Percentiles rank a stretch among this genome's conserved stretches.
These are phyloP conservation scores for Tympanoctomys barrerae DNA, from an alignment of 2,797 vertebrate species.

Conservation along the genomic window DNA sequence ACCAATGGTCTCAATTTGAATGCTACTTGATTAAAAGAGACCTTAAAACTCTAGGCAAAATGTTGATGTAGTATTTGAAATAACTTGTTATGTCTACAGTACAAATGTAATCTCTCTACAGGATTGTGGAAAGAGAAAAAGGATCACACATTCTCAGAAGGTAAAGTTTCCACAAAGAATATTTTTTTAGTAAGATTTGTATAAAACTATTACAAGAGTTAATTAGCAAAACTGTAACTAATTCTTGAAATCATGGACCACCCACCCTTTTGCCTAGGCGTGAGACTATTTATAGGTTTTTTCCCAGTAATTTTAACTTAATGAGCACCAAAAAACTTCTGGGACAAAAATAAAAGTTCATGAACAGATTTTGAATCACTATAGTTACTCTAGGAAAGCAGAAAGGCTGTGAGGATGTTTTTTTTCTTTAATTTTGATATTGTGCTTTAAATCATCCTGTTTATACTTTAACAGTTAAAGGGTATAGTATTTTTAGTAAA, in stretches of 20 bases:
- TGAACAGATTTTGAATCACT: slow-evolving; percentile 5
- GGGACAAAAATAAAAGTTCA: slow-evolving; percentile 27
- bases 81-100: slow-evolving; percentile 76
- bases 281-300: slow-evolving; percentile 65
- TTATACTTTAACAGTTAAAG: not conserved
- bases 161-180: slow-evolving; percentile 59
- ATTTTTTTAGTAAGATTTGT: slow-evolving; percentile 78
- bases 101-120: slow-evolving; percentile 50
- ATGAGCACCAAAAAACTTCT: slow-evolving; percentile 66
- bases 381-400: not conserved
- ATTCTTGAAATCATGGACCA: slow-evolving; percentile 79
- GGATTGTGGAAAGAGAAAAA: slow-evolving; percentile 8
- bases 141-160: slow-evolving; percentile 57
- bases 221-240: slow-evolving; percentile 78
- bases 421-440: not conserved
- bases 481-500: slow-evolving; percentile 21
- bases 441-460: not conserved
- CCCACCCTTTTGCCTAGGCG: slow-evolving; percentile 57
- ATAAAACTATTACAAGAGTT: slow-evolving; percentile 64
- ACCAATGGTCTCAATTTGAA: slow-evolving; percentile 39
- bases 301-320: slow-evolving; percentile 74
- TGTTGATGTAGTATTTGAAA: slow-evolving; percentile 60
- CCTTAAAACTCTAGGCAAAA: slow-evolving; percentile 50
- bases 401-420: not conserved
- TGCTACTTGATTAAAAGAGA: slow-evolving; percentile 73